Evolutionary conservation across 2,113 vertebrate species (phyloP).

Genomic region (Progne subis): DNA sequence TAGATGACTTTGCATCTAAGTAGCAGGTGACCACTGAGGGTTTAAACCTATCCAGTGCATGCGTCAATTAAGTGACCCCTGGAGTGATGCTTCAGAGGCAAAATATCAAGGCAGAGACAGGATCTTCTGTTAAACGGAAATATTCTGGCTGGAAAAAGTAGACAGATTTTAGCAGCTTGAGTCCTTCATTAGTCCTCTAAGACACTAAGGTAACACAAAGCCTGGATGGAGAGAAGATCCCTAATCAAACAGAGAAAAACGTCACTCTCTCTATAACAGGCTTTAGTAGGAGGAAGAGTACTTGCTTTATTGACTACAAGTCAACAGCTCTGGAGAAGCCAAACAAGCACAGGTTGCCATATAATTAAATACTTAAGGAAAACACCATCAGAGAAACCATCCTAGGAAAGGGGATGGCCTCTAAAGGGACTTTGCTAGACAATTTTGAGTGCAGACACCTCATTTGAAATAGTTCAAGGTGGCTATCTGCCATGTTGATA

Average conservation of each 20-base stretch:
- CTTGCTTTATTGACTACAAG: not conserved
- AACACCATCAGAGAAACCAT: not conserved
- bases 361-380: not conserved
- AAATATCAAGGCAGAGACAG: not conserved
- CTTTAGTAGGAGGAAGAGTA: not conserved
- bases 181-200: not conserved
- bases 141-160: not conserved
- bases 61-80: not conserved
- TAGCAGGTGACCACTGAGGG: not conserved
- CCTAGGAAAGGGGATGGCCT: not conserved
- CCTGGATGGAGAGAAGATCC: not conserved
- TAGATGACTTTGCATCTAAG: not conserved
- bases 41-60: not conserved
- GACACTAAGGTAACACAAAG: not conserved
- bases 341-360: not conserved
- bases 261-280: not conserved
- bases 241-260: not conserved
- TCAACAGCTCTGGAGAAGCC: not conserved
- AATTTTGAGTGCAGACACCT: not conserved
- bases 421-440: not conserved
- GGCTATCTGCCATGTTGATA: not conserved
- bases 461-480: not conserved
- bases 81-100: not conserved
- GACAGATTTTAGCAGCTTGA: not conserved
- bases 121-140: not conserved